Base-by-base conservation (phyloP, 2,888 invertebrate species). In the Drosophila stalkeri region DNA sequence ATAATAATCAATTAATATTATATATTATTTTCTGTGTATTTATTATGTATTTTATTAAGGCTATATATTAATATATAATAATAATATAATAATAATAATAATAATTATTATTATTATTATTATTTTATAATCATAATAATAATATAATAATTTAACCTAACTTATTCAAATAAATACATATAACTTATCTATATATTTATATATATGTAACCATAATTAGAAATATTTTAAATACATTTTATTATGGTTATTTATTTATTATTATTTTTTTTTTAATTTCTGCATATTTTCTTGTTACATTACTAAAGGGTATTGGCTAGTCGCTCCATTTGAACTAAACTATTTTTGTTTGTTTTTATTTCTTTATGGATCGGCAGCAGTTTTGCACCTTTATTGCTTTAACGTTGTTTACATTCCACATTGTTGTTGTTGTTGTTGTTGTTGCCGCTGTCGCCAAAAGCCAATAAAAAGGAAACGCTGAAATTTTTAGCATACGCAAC, bases 311-410 rank as follows among this genome's bases (percentile, higher is more conserved):
- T 39, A 54, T 54, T 33, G 2, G 0, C 31, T 33, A 46, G 52
- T 64, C 65, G 20, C 7, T 39, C 12, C n/a, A n/a, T 2, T 2
- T 3, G 33, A 4, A 14, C 8, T 12, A 1, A 14, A 5, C 7
- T 27, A 2, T 12, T 43, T n/a, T 46, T 35, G n/a, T 16, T 47
- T 52, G 47, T 18, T 31, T 11, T 60, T 39, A 31, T 56, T 43
- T 31, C 37, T 64, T 63, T 63, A 63, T 69, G 44, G 64, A 43
- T 60, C 60, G 31, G 35, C 62, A 44, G 52, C 47, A 31, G 18
- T 57, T 65, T 63, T 74, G 63, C 74, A 77, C 75, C 78, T 65
- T 77, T 70, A 70, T 74, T 74, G 43, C 49, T 9, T 46, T 31
- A 37, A 67, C 35, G 35, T 55, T 72, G 60, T 60, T 69, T 69